Percentiles rank a stretch among this genome's conserved stretches.
These are phyloP conservation scores for Tachystola acroxantha DNA, from an alignment of 2,888 invertebrate genomes.

Conservation along the genomic window DNA sequence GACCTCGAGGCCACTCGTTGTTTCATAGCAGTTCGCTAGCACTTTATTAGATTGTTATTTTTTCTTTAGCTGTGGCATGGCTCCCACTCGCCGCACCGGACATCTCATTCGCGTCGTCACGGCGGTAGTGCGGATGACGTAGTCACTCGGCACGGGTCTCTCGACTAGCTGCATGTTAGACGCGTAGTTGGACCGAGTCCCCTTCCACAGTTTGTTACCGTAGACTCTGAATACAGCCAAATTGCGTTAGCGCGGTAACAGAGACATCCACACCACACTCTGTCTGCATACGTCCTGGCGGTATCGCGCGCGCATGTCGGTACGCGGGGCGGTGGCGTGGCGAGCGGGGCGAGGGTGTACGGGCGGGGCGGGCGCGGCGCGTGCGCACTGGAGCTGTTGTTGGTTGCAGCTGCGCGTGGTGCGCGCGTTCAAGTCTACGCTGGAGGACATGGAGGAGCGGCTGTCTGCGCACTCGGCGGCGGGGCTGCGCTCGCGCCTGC, in stretches of 20 bases:
- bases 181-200: slow-evolving; percentile 21
- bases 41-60: slow-evolving; percentile 26
- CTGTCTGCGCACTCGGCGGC: slow-evolving; percentile 98
- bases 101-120: slow-evolving; percentile 10
- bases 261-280: slow-evolving; percentile 71
- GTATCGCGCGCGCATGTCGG: no score
- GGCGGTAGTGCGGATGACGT: slow-evolving; percentile 4
- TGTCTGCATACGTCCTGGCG: no score
- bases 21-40: slow-evolving; percentile 37
- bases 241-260: slow-evolving; percentile 13
- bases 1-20: slow-evolving; percentile 29
- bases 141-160: slow-evolving; percentile 11
- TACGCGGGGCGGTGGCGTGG: slow-evolving; percentile 13
- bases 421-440: slow-evolving; percentile 99
- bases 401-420: slow-evolving; percentile 99
- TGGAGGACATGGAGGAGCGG: slow-evolving; percentile 99
- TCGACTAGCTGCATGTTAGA: slow-evolving; percentile 38
- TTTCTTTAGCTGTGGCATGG: slow-evolving; percentile 38
- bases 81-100: slow-evolving; percentile 22
- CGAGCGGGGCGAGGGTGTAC: slow-evolving; percentile 19
- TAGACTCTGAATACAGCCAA: slow-evolving; percentile 61
- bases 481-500: slow-evolving; percentile 91
- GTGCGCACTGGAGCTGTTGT: slow-evolving; percentile 56
- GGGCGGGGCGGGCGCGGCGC: slow-evolving; percentile 29
- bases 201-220: slow-evolving; percentile 11